These are phyloP conservation scores for Eumerus sabulonum DNA, from an alignment of 2,888 invertebrate species.

Conservation along the genomic window DNA sequence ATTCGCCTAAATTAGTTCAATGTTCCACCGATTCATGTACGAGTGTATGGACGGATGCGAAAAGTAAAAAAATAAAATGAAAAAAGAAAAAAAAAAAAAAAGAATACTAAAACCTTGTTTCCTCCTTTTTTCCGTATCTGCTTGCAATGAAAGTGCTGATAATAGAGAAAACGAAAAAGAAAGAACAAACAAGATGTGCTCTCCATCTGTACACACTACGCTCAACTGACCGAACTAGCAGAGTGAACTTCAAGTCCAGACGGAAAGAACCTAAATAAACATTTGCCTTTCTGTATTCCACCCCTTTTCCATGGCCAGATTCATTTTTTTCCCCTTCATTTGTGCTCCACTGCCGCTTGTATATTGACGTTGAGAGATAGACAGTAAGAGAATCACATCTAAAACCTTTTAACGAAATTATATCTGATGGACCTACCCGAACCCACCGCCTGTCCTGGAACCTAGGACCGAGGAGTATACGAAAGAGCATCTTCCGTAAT, in stretches of 20 bases:
- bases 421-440: slow-evolving; percentile 44
- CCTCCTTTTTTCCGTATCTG: background rate
- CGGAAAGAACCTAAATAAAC: slow-evolving; percentile 51
- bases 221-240: slow-evolving; percentile 5
- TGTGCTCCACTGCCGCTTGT: slow-evolving; percentile 1
- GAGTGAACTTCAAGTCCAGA: slow-evolving; percentile 25
- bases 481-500: slow-evolving; percentile 36
- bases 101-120: background rate
- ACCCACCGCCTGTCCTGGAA: slow-evolving; percentile 2
- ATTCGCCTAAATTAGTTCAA: slow-evolving; percentile 55
- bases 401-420: slow-evolving; percentile 64
- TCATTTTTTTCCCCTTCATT: slow-evolving; percentile 11
- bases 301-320: background rate
- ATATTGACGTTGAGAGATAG: slow-evolving; percentile 24
- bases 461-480: slow-evolving; percentile 13
- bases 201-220: slow-evolving; percentile 21
- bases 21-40: slow-evolving; percentile 39
- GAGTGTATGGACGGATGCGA: slow-evolving; percentile 1
- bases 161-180: slow-evolving; percentile 39
- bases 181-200: slow-evolving; percentile 22
- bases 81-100: too few relatives aligned
- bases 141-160: slow-evolving; percentile 47
- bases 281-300: slow-evolving; percentile 35
- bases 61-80: slow-evolving; percentile 10
- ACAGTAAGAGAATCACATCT: slow-evolving; percentile 48